Evolutionary conservation across 2,797 vertebrate species (phyloP), one percentile per base, ranked within the genome.

Genomic region (Schizothorax lantsangensis): DNA sequence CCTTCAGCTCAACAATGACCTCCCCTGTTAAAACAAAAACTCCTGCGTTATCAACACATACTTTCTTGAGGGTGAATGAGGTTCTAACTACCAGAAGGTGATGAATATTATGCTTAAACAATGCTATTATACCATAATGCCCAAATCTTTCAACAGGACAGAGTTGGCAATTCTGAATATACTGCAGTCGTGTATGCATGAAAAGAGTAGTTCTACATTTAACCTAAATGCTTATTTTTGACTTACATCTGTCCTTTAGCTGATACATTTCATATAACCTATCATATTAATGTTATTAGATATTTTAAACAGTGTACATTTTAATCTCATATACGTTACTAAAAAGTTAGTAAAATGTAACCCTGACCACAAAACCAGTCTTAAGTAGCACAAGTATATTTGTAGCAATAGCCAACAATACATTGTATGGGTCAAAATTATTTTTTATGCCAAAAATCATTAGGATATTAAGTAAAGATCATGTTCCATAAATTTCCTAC

Each of bases 1-100:
- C 91, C 87, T 91, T 89, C 88, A 85, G 85, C 77, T 80, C 62
- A 87, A 91, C 90, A 90, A 81, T 90, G 90, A 90, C 87, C 87
- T 88, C 84, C 78, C 86, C 81, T 62, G 84, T 87, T 91, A 88
- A 92, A 94, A 91, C 59, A 92, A 92, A 84, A 83, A 33, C 72
- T 45, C 79, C 40, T 79, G 79, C 17, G 8, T 33, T 66, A 87
- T 83, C 79, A 84, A 87, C 49, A 88, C 88, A 86, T 33, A 88
- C 81, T 90, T 90, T 88, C 79, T 88, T 90, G 57, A 75, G 78
- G 26, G 66, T 80, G 40, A 80, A 62, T 84, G 43, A 87, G 38
- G 83, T 40, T 74, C 57, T 12, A 75, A 75, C 59, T 78, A 86
- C 78, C 68, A 82, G 4, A 87, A 75, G 81, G 64, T 62, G 49